Base-by-base conservation (phyloP, 2,113 vertebrate species). In the Mohoua ochrocephala region DNA sequence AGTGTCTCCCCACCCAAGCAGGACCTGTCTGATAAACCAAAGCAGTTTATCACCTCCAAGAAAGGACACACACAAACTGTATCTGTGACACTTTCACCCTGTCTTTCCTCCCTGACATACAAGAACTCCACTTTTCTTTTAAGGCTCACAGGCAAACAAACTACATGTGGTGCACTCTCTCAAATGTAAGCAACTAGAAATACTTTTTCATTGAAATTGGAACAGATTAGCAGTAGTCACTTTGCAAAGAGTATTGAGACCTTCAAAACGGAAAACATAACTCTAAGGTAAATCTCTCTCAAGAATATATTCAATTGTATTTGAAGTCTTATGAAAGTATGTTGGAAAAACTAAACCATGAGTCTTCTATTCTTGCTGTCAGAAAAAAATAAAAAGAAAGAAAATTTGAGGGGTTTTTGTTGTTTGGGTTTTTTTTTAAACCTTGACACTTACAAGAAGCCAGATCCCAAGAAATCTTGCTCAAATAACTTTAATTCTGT, bases 101-200 rank as follows among this genome's bases (percentile, higher is more conserved):
- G 7, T 16, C 26, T 37, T 3, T 0, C 33, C n/a, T 63, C 35
- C 60, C 21, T 1, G 1, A 44, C 21, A 11, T 20, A 68, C 7
- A 54, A 78, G 12, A 87, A 47, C 5, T 53, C 17, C 5, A 6
- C 22, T 74, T 84, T 28, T 42, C 31, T 68, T 74, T 64, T 37
- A 47, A 86, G 33, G 13, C 14, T 75, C 33, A 33, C 23, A 57
- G 42, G 30, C n/a, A 81, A 81, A 56, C 33, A 82, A 56, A 63
- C 45, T 53, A 61, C 15, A 33, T n/a, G 9, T 26, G 7, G 5
- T 56, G 31, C 0, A 0, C 27, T 37, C 15, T 54, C 56, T 74
- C n/a, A 33, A 54, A 82, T 0, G 0, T 59, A 81, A 81, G 35
- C 7, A 30, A 45, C 71, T 39, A 84, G 59, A 65, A 60, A 54